Percentiles rank a stretch among this genome's conserved stretches.
Evolutionary conservation across 2,113 vertebrate species (phyloP).

Genomic region (Chroicocephalus ridibundus): DNA sequence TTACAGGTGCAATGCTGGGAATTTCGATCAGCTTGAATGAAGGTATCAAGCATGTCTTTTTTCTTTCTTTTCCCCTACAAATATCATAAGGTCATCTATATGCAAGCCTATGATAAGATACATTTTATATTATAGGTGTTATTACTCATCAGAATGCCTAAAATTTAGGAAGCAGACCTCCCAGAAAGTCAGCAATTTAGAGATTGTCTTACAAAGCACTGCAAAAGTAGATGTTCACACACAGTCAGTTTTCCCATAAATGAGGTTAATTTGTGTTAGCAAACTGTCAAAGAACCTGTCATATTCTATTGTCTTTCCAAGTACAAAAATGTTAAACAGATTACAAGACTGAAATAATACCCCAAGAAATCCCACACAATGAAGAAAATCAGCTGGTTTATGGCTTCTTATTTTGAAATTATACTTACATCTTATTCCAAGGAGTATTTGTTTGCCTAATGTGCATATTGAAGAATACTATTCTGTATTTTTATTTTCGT

Average conservation of each 20-base stretch:
- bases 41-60: not conserved
- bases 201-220: not conserved
- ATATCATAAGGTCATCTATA: not conserved
- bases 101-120: not conserved
- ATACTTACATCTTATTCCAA: not conserved
- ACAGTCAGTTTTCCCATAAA: slow-evolving; percentile 46
- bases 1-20: not conserved
- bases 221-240: not conserved
- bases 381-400: not conserved
- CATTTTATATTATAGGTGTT: not conserved
- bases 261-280: slow-evolving; percentile 67
- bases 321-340: slow-evolving; percentile 35
- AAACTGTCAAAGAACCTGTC: slow-evolving; percentile 64
- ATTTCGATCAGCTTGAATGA: not conserved
- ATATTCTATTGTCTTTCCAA: slow-evolving; percentile 63
- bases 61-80: not conserved
- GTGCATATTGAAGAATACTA: not conserved
- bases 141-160: not conserved
- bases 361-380: slow-evolving; percentile 12
- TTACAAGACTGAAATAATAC: slow-evolving; percentile 42
- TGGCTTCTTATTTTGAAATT: not conserved
- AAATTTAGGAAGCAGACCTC: not conserved
- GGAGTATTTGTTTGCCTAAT: not conserved
- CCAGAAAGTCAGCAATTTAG: not conserved
- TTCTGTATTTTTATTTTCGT: not conserved